Conservation (phyloP, 2,113 vertebrate species). For the Chrysochloris asiatica region DNA sequence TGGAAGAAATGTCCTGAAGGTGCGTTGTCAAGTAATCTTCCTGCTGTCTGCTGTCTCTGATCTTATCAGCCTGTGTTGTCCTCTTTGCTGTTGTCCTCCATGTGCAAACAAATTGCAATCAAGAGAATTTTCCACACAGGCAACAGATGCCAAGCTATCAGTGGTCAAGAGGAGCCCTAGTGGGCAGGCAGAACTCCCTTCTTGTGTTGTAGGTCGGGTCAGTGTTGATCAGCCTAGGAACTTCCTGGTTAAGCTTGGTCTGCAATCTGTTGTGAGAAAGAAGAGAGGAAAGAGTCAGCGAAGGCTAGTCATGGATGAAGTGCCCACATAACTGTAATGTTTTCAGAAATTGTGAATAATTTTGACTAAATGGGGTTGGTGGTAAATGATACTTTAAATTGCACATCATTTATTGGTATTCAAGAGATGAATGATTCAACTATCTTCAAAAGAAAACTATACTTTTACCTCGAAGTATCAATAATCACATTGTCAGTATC, state of each 20-base stretch:
- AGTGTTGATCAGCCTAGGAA: slow-evolving; percentile 61
- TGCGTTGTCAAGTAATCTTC: slow-evolving; percentile 83
- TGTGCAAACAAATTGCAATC: slow-evolving; percentile 69
- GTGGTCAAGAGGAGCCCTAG: slow-evolving; percentile 19
- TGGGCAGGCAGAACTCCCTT: slow-evolving; percentile 52
- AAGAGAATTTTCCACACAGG: slow-evolving; percentile 79
- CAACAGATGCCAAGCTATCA: slow-evolving; percentile 79
- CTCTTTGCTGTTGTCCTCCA: slow-evolving; percentile 87
- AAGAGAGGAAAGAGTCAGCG: slow-evolving; percentile 68
- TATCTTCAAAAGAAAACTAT: neutral
- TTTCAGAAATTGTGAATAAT: neutral
- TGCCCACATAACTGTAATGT: neutral
- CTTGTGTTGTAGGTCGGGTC: slow-evolving; percentile 46
- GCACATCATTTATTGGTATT: neutral
- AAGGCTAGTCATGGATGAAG: neutral
- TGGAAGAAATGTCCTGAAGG: slow-evolving; percentile 62
- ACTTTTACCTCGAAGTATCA: neutral
- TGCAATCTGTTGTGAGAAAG: slow-evolving; percentile 67
- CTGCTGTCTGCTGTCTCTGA: slow-evolving; percentile 73
- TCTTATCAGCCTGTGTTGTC: slow-evolving; percentile 85
- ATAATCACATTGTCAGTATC: neutral
- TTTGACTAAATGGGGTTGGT: neutral
- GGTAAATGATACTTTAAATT: neutral
- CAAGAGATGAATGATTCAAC: neutral
- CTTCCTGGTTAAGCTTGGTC: slow-evolving; percentile 72